Base-by-base conservation (phyloP, 2,113 vertebrate species). In the Chaenogobius annularis region DNA sequence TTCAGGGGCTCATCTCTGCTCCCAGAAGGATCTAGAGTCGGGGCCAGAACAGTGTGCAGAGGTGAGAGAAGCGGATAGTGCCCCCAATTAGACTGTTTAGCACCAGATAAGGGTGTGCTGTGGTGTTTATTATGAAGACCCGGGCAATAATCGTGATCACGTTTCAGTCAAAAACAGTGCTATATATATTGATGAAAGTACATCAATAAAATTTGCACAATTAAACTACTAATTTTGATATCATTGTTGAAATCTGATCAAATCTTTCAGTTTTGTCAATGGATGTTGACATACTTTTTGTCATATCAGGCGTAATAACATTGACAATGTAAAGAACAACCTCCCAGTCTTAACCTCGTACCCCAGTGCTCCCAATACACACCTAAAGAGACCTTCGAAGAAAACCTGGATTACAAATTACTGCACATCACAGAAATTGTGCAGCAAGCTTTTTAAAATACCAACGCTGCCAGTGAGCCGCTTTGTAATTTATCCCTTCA, bases 391-490 rank as follows among this genome's bases (percentile, higher is more conserved):
- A 80, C 86, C 80, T 70, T 82, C 69, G 66, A 84, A 81, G 88
- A 89, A 92, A 91, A 91, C 80, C 94, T 91, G 91, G 92, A 87
- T 94, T 93, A 95, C 94, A 95, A 95, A 94, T 93, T 92, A 92
- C 84, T 72, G 86, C 88, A 94, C 94, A 93, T 91, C 93, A 94
- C 92, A 94, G 94, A 94, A 94, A 95, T 94, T 94, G 92, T 95
- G 94, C 95, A 95, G 92, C 95, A 96, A 95, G 95, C 96, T 96
- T 96, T 96, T 98, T 95, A 96, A 98, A 97, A 98, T 97, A 98
- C 94, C 96, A 96, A 94, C 93, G 94, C 95, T 96, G 96, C 96
- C 95, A 96, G 87, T 84, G 93, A 94, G 94, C 91, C 93, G 90
- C 93, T 94, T 90, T 94, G 91, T 96, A 95, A 97, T 95, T 96